Evolutionary conservation across 2,113 vertebrate species (phyloP), one percentile per base, ranked within the genome.

Genomic region (Grammomys dolichurus): DNA sequence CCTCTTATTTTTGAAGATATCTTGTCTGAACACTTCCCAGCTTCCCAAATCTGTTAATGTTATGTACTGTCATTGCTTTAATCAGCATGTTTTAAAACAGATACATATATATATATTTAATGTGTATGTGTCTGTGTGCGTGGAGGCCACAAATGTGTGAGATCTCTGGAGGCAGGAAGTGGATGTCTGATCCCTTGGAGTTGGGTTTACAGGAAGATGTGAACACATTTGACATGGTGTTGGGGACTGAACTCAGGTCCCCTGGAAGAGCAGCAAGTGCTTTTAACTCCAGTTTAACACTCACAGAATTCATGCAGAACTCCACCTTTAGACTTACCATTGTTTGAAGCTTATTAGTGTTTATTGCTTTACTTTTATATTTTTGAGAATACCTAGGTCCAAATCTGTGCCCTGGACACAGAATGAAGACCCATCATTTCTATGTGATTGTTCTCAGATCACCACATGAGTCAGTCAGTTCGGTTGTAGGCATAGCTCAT

Each of bases 321-420:
- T 60, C 56, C 3, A 60, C 56, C 54, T 82, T 12, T 7, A 60
- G 56, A 24, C n/a, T 40, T 26, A 36, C 70, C 89, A 56, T 43
- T 60, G 43, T 89, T 95, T 88, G 3, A 19, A 20, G 3, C 75
- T 80, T 85, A 36, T 88, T 93, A 75, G 48, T 60, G 31, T 90
- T 92, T 67, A 65, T 90, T 92, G 28, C n/a, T 90, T 90, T 84
- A 51, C 10, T 95, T 91, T 85, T 69, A 69, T 16, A 40, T 78
- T 92, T 72, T 22, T 77, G 36, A 60, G 56, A 43, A 82, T 65
- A 60, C 46, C 14, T 67, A 9, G 48, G 36, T 46, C 72, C 43
- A 75, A 40, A 51, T 13, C 36, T 46, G 10, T 95, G 60, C 24
- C 51, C 65, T 86, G 67, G 76, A 54, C 36, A 69, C 10, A 33